Evolutionary conservation across 2,888 invertebrate genomes (phyloP).

Genomic region (Prenolepis imparis): DNA sequence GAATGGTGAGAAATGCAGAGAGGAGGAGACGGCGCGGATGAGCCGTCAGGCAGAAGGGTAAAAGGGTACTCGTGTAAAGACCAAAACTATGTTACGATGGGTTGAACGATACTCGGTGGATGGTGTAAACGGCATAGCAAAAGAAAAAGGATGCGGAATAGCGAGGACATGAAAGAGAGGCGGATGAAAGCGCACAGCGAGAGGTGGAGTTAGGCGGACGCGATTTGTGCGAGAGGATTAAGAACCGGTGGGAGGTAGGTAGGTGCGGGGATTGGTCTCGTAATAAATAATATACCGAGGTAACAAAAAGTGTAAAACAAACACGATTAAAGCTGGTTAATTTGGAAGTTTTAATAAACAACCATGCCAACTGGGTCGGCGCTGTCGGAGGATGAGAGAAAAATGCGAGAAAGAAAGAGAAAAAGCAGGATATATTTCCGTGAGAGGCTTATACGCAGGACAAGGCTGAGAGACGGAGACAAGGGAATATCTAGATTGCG

Average conservation of each 20-base stretch:
- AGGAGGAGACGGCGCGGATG: constrained; percentile 4
- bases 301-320: constrained; percentile 66
- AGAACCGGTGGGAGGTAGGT: constrained; percentile 32
- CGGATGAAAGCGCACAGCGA: constrained; percentile 47
- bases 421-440: neutral
- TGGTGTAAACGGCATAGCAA: constrained; percentile 55
- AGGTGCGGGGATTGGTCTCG: constrained; percentile 37
- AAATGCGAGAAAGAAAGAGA: constrained; percentile 45
- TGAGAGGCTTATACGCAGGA: constrained; percentile 27
- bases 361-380: constrained; percentile 52
- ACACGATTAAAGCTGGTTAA: constrained; percentile 74
- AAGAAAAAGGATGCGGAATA: constrained; percentile 26
- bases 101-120: constrained; percentile 59
- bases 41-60: constrained; percentile 35
- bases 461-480: constrained; percentile 61
- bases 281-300: constrained; percentile 64
- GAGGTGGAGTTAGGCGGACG: constrained; percentile 19
- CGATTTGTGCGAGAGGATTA: constrained; percentile 52
- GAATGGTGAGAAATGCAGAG: neutral
- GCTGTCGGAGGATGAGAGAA: constrained; percentile 18
- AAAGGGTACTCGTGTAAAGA: constrained; percentile 58
- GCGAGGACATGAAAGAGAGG: constrained; percentile 44
- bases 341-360: constrained; percentile 82
- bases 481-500: constrained; percentile 65
- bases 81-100: constrained; percentile 64